Conservation (phyloP, 1,140 invertebrate species). For the Nymphalis io region DNA sequence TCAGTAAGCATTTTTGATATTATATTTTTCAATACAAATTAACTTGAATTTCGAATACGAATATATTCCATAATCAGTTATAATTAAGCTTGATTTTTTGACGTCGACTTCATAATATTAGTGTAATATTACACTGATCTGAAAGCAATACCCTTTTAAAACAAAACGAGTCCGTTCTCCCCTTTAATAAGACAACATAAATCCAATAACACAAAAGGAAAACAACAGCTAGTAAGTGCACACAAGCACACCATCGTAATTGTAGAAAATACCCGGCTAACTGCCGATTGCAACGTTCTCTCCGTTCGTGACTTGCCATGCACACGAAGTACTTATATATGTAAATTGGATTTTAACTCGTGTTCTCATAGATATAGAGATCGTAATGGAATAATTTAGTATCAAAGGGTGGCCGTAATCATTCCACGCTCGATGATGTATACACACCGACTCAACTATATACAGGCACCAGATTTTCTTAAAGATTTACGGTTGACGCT, state of each 20-base stretch:
- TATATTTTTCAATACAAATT: too few relatives aligned
- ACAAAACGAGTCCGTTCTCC: not conserved
- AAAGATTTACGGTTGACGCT: constrained; percentile 5
- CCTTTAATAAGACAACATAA: constrained; percentile 6
- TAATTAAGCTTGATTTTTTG: too few relatives aligned
- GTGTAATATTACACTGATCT: not conserved
- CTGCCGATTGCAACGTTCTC: constrained; percentile 20
- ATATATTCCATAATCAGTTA: too few relatives aligned
- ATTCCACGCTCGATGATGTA: constrained; percentile 16
- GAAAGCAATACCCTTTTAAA: not conserved
- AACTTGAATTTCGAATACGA: not conserved
- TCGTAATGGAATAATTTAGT: constrained; percentile 3
- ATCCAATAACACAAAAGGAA: constrained; percentile 11
- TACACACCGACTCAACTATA: not conserved
- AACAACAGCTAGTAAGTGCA: constrained; percentile 12
- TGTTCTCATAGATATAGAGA: constrained; percentile 9
- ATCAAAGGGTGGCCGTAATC: not conserved
- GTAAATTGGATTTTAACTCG: constrained; percentile 18
- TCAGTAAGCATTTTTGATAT: too few relatives aligned
- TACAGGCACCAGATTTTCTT: not conserved
- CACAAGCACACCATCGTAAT: constrained; percentile 28
- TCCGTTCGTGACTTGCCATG: constrained; percentile 31
- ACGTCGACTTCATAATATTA: too few relatives aligned
- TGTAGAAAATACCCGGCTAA: constrained; percentile 32
- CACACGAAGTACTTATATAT: constrained; percentile 9